Base-by-base conservation (phyloP, 2,797 vertebrate species). In the Brachyalestes nurse region DNA sequence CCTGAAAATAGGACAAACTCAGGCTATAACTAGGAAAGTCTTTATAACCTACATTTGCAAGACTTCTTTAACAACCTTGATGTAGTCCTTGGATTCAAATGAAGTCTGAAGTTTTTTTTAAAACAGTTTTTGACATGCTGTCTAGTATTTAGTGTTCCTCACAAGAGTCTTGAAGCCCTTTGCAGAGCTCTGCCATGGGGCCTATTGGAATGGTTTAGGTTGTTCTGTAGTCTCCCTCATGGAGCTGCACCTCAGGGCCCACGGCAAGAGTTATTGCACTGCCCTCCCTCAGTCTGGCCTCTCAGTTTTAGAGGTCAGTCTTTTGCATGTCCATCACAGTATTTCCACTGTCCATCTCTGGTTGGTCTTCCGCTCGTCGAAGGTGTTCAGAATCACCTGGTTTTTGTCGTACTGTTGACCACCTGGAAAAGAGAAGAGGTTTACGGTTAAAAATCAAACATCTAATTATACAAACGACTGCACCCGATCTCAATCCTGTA, bases 291-390 rank as follows among this genome's bases (percentile, higher is more conserved):
- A 23, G 16, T 8, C 13, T 19, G 51, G 40, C 58, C 65, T 10
- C 64, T 64, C 10, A 14, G 4, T 23, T 28, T 4, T 13, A 25
- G 45, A 69, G 62, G 47, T 21, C 28, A 49, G n/a, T 51, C 70
- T 53, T 25, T 53, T 12, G 21, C 21, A 14, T 34, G 21, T 51
- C 21, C 17, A 60, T 94, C 91, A 99, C 1, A 97, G 88, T 58
- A 97, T 88, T 78, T 97, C 92, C 7, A 97, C 76, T 23, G 92
- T 94, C 98, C 98, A 99, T 65, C 91, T 92, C 83, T 99, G 98
- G 0, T 87, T 94, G 70, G 87, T 19, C 88, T 95, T 97, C 1
- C 85, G 94, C 78, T 96, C 92, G 0, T 89, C 93, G 57, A 93
- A 90, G 0, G 91, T 91, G 90, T 95, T 97, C 81, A 99, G 94